Evolutionary conservation across 92 coral and sea anemone species (phyloP), one percentile per base, ranked within the genome.

Genomic region (Chrysogorgia sp.): DNA sequence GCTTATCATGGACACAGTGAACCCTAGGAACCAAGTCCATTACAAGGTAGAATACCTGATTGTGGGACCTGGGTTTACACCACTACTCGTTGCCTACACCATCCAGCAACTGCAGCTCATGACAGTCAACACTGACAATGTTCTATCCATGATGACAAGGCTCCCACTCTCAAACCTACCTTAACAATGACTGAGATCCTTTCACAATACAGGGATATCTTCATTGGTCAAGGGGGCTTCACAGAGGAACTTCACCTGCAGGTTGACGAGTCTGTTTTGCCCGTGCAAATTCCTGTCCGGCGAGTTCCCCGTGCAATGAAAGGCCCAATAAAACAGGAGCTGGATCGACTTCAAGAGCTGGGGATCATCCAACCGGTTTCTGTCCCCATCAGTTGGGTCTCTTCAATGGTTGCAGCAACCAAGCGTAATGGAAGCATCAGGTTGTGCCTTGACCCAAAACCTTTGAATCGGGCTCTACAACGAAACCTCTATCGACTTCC

Each of bases 361-460:
- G 77, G 45, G 21, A 67, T 79, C 55, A 10, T 79, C 19, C 22
- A 33, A 26, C 62, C 84, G 0, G 84, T 79, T 10, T 31, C 60
- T 21, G 67, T 45, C 22, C 84, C 77, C 34, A 67, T 67, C 12
- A 52, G 37, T 21, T 79, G 84, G 76, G 71, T 79, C 77, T 71
- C 85, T 7, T 63, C 82, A 6, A 63, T 85, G 77, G 70, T 72
- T 20, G 89, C 76, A n/a, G 69, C 45, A 7, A 64, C 56, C 24
- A 77, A 68, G 68, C 71, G 80, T 10, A 75, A 83, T 14, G 77
- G 83, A 32, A 70, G 52, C 19, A 50, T 78, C 63, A 26, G 71
- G 26, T 35, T 84, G 7, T 70, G 84, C 24, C 63, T 84, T 21
- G 88, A 84, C 67, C 76, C 81, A 10, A 84, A 71, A 28, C 88